Evolutionary conservation across 2,113 vertebrate genomes (phyloP), one percentile per base, ranked within the genome.

Genomic region (Pygoscelis antarcticus): DNA sequence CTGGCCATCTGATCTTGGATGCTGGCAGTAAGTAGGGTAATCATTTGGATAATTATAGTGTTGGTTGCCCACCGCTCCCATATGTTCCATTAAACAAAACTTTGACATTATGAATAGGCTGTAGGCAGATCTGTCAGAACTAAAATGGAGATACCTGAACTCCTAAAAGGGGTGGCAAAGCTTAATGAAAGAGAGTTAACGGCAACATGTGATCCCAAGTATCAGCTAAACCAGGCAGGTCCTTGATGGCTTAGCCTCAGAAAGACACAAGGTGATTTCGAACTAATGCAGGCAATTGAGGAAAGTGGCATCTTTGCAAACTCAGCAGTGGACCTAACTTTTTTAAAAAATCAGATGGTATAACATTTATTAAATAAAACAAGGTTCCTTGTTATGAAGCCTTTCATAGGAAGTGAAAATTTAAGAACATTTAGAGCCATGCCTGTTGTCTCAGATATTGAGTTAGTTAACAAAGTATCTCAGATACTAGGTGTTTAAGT

Each of bases 41-140:
- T 96, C 79, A 89, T 95, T 96, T 82, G 57, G 81, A 78, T 95
- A 96, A 96, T 95, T 92, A 85, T 19, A 68, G 18, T 36, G 84
- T 27, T 79, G n/a, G 55, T 87, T 93, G 83, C 87, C 70, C 70
- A 88, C 60, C 1, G 2, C 38, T 91, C 52, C 87, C 74, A 79
- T 76, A 94, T 79, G 87, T 94, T 84, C 60, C 52, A 84, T 89
- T 91, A 64, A 91, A 87, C n/a, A 94, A 85, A 89, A 32, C 52
- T 89, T 49, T 71, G 64, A 51, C 80, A 15, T 62, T 94, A 55
- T 20, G 23, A 87, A 86, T 4, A 49, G 71, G 58, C 46, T 71
- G 51, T 42, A 91, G 64, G 42, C 64, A 79, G 29, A 84, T 34
- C 36, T 80, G 38, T 55, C 54, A 87, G 65, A 89, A 81, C 25